These are phyloP conservation scores for Amyelois transitella DNA, from an alignment of 1,140 invertebrate species.

Conservation along the genomic window DNA sequence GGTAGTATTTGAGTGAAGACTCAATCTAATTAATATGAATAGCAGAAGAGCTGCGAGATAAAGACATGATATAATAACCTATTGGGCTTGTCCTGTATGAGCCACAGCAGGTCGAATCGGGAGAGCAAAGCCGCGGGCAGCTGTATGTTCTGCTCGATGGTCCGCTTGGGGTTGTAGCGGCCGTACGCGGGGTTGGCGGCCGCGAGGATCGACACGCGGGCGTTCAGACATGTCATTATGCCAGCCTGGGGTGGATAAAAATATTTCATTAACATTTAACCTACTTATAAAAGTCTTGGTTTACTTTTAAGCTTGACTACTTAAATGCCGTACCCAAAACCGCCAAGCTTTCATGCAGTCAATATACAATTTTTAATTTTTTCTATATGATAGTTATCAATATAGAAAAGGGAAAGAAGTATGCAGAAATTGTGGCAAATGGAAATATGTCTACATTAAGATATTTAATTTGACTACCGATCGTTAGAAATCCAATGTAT, in stretches of 20 bases:
- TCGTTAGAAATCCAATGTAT: no score
- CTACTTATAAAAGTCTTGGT: not conserved
- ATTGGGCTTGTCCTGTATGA: slow-evolving; percentile 96
- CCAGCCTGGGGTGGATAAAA: slow-evolving; percentile 81
- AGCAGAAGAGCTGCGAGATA: no score
- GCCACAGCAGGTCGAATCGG: slow-evolving; percentile 97
- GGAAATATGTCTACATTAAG: no score
- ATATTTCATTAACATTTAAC: slow-evolving; percentile 1
- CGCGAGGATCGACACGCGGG: slow-evolving; percentile 96
- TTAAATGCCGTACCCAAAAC: no score
- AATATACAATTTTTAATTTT: no score
- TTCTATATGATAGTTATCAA: no score
- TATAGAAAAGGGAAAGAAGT: no score
- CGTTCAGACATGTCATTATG: slow-evolving; percentile 98
- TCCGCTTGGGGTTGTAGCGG: slow-evolving; percentile 95
- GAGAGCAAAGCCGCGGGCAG: slow-evolving; percentile 98
- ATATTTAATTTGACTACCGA: no score
- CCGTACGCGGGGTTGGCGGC: slow-evolving; percentile 99
- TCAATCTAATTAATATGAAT: no score
- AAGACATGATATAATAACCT: slow-evolving; percentile 54
- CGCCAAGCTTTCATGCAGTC: no score
- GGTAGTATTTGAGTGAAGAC: no score
- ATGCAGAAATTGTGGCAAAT: no score
- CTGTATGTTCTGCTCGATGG: slow-evolving; percentile 98
- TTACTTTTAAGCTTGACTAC: not conserved